Percentiles rank a stretch among this genome's conserved stretches.
These are phyloP conservation scores for Syngnathoides biaculeatus DNA, from an alignment of 2,113 vertebrate species.

Conservation along the genomic window DNA sequence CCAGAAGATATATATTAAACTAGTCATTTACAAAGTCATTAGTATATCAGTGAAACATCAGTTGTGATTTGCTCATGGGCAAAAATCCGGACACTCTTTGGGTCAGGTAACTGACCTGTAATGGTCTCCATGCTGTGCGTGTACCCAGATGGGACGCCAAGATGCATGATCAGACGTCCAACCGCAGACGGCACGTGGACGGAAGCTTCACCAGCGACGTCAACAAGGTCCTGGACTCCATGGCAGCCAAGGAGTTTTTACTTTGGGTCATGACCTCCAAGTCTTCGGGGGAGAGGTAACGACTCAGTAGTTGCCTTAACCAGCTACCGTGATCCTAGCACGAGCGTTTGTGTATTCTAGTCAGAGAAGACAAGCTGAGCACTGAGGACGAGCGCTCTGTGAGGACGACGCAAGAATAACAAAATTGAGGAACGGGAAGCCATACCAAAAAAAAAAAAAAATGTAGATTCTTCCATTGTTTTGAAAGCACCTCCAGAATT, in stretches of 20 bases:
- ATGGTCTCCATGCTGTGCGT: slow-evolving; percentile 50
- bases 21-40: background rate
- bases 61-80: slow-evolving; percentile 1
- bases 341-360: slow-evolving; percentile 61
- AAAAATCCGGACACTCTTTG: background rate
- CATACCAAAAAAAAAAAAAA: slow-evolving; percentile 55
- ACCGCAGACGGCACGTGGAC: slow-evolving; percentile 84
- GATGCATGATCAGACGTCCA: slow-evolving; percentile 64
- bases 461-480: slow-evolving; percentile 48
- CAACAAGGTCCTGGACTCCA: slow-evolving; percentile 88
- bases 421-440: slow-evolving; percentile 75
- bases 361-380: slow-evolving; percentile 68
- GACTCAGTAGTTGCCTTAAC: background rate
- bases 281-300: slow-evolving; percentile 72
- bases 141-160: slow-evolving; percentile 75
- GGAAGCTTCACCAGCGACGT: slow-evolving; percentile 95
- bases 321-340: background rate
- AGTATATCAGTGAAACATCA: background rate
- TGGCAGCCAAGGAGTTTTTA: slow-evolving; percentile 91
- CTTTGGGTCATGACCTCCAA: slow-evolving; percentile 92
- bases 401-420: background rate
- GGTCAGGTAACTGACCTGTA: slow-evolving; percentile 8
- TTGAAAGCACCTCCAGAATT: slow-evolving; percentile 50
- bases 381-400: slow-evolving; percentile 58
- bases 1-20: background rate